A percentile compares a stretch with the other conserved stretches of the same genome.
phyloP scores from a whole-genome alignment of 2,797 vertebrate species.

The Dromococcyx pavoninus region DNA sequence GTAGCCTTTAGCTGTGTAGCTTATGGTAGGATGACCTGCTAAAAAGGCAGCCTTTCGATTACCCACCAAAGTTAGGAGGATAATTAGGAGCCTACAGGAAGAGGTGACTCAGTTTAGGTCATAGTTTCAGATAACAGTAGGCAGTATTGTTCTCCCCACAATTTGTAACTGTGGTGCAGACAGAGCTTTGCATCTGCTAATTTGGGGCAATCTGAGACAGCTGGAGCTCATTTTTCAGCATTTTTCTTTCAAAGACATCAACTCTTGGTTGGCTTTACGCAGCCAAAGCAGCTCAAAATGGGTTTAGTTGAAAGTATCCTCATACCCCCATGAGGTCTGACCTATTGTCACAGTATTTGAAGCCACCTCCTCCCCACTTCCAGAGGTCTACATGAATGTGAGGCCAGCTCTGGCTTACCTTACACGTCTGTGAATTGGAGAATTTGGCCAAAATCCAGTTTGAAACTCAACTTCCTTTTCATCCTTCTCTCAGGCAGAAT shows the following conservation, averaged over 20 bases:
- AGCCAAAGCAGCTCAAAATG: neutral
- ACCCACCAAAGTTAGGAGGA: neutral
- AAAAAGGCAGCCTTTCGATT: neutral
- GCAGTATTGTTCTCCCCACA: neutral
- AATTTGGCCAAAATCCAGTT: constrained; percentile 11
- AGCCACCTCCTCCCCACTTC: neutral
- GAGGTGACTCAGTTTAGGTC: neutral
- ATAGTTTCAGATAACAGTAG: neutral
- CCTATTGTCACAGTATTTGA: neutral
- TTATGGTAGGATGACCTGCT: neutral
- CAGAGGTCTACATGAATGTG: neutral
- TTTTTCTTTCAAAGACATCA: neutral
- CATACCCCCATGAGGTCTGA: neutral
- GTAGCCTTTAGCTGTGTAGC: neutral
- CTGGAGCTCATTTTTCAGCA: neutral
- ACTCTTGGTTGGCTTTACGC: neutral
- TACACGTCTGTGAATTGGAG: neutral
- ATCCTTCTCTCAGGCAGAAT: constrained; percentile 72
- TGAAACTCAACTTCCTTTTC: constrained; percentile 29
- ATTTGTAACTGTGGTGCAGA: fast-evolving
- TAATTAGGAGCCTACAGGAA: neutral
- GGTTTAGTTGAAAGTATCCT: neutral
- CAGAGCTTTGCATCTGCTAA: neutral
- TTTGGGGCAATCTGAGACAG: neutral
- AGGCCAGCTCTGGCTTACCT: neutral